phyloP scores from a whole-genome alignment of 2,888 invertebrate genomes.

The Apocheima hispidaria region DNA sequence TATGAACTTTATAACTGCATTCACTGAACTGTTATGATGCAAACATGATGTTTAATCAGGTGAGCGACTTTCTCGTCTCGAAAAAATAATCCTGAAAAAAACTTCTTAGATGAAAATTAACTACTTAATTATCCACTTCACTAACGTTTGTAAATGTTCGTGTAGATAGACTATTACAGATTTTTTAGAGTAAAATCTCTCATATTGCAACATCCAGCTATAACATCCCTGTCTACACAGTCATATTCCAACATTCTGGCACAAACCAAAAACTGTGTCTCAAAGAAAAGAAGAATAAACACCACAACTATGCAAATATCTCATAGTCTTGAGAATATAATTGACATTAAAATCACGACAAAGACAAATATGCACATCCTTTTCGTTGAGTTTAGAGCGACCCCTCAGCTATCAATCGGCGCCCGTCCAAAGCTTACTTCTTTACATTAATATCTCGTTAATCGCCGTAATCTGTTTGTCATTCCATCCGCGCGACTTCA shows the following conservation, averaged over 20 bases:
- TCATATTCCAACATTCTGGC: background rate
- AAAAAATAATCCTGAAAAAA: too few relatives aligned
- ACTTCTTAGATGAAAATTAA: too few relatives aligned
- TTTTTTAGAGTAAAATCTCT: too few relatives aligned
- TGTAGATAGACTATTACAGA: too few relatives aligned
- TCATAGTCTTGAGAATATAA: background rate
- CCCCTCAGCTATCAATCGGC: constrained; percentile 8
- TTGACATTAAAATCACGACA: background rate
- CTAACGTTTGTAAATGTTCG: too few relatives aligned
- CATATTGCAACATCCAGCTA: too few relatives aligned
- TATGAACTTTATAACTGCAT: too few relatives aligned
- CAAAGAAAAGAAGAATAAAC: background rate
- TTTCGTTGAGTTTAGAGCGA: background rate
- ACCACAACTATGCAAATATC: background rate
- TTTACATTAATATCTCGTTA: constrained; percentile 25
- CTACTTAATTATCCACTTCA: too few relatives aligned
- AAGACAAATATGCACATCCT: background rate
- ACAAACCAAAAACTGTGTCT: background rate
- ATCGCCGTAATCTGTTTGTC: constrained; percentile 29
- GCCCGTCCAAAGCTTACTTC: constrained; percentile 12
- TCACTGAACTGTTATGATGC: too few relatives aligned
- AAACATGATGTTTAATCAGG: too few relatives aligned
- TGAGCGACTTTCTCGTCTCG: too few relatives aligned
- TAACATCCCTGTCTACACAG: too few relatives aligned
- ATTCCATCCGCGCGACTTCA: constrained; percentile 25